Base-by-base conservation (phyloP, 2,113 vertebrate species). In the Callaeas wilsoni region DNA sequence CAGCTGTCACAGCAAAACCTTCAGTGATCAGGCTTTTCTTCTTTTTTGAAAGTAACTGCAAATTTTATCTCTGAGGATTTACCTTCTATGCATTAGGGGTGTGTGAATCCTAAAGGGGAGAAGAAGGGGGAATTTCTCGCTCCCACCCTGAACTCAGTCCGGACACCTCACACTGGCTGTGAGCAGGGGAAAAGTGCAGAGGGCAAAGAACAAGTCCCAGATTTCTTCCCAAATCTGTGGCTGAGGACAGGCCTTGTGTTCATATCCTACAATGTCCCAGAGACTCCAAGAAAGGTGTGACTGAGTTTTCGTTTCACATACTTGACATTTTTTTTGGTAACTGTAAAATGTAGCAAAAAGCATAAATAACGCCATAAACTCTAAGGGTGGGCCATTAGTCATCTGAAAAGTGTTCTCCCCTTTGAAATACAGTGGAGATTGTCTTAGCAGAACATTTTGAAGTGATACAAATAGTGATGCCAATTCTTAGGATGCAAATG, bases 211-310 rank as follows among this genome's bases (percentile, higher is more conserved):
- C 35, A 8, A 21, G 13, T 6, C 29, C 29, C 44, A 29, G 14
- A 6, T 27, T 53, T n/a, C 29, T 32, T 25, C 74, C 35, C 30
- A 55, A 16, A 33, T 7, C 73, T 5, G 17, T 7, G 26, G 16
- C 75, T 63, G 33, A 29, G 30, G 4, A 8, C 9, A 37, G 32
- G 5, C n/a, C 63, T 59, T 3, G 1, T 41, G 56, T 9, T 16
- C 10, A 0, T 19, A 10, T 7, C 42, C 46, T n/a, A 2, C 1
- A 1, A 5, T 21, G 5, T 11, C 74, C 33, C 47, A 11, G 39
- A 0, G 3, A n/a, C 52, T 29, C 1, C 1, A 33, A 30, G 44
- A 5, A 56, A 88, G 42, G 37, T 60, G 44, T 60, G 19, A 8
- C 57, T 20, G 22, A 64, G 19, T 25, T 57, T 52, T 71, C n/a